Evolutionary conservation across 2,113 vertebrate species (phyloP), one percentile per base, ranked within the genome.

Genomic region (Lipophrys pholis): DNA sequence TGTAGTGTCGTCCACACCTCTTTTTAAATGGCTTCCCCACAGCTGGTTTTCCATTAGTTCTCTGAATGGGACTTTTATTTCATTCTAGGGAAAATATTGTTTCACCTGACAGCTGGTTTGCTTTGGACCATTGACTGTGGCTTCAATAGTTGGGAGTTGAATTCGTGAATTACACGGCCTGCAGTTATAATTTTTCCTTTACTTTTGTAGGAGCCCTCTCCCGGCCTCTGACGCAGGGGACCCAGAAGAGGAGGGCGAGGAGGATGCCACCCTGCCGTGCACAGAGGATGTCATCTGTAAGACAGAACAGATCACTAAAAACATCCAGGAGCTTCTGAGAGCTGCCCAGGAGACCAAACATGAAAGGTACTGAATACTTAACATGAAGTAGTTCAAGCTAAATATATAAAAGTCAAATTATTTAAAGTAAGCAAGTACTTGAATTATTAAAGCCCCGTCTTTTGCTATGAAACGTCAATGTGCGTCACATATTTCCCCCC

Each of bases 221-320:
- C 67, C 91, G 49, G 75, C 93, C 41, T 89, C 93, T 0, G 96
- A 96, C 35, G 54, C 81, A 0, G 69, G 78, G n/a, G 94, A 96
- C 59, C 8, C 81, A 1, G 91, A 90, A 4, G 45, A 56, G 1
- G 89, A 90, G 46, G 75, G 56, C 0, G 91, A 94, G 73, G 91
- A 93, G 6, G 95, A 96, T 65, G 84, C 94, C 62, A 82, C 90
- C 7, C 91, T 99, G 83, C 98, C 98, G 10, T 95, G 96, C 73
- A 99, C 97, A 0, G 98, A 99, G 74, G 98, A 98, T 0, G 98
- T 99, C 79, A 99, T 99, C 87, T 94, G 97, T 68, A 99, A 98
- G 83, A 99, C 98, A 0, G 98, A 99, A 80, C 98, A 99, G 90
- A 99, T 99, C 89, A 99, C 97, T 5, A 99, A 99, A 88, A 99